These are phyloP conservation scores for Aix galericulata DNA, from an alignment of 2,113 vertebrate genomes.

Conservation along the genomic window DNA sequence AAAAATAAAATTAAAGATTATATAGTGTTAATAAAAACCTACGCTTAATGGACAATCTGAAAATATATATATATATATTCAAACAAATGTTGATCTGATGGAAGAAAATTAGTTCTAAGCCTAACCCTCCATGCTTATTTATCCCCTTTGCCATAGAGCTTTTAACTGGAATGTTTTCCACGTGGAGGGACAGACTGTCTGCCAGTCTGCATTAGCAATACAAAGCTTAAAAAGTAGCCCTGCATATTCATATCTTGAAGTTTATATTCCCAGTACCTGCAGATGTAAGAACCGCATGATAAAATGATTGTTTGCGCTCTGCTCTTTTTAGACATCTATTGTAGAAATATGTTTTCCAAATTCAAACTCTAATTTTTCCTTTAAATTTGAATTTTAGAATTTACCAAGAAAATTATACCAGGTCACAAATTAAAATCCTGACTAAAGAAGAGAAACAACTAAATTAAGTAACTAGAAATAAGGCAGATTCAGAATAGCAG, in stretches of 20 bases:
- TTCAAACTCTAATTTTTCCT: neutral
- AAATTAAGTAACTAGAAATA: neutral
- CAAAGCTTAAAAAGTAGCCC: neutral
- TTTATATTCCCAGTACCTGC: neutral
- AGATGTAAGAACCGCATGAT: neutral
- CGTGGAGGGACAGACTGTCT: neutral
- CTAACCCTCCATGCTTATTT: neutral
- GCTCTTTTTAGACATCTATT: neutral
- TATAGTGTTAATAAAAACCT: neutral
- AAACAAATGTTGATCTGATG: neutral
- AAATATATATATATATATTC: neutral
- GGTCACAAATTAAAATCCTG: neutral
- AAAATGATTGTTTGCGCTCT: neutral
- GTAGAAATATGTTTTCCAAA: neutral
- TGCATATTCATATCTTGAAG: neutral
- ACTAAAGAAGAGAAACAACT: neutral
- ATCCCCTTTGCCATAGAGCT: neutral
- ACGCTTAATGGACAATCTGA: neutral
- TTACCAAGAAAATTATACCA: neutral
- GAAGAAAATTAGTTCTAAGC: neutral
- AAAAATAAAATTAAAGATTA: neutral
- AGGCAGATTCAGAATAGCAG: neutral
- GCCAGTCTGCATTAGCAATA: neutral
- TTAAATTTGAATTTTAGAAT: neutral
- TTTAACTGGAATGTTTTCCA: neutral